phyloP scores from a whole-genome alignment of 2,888 invertebrate species.

The Timema cristinae region DNA sequence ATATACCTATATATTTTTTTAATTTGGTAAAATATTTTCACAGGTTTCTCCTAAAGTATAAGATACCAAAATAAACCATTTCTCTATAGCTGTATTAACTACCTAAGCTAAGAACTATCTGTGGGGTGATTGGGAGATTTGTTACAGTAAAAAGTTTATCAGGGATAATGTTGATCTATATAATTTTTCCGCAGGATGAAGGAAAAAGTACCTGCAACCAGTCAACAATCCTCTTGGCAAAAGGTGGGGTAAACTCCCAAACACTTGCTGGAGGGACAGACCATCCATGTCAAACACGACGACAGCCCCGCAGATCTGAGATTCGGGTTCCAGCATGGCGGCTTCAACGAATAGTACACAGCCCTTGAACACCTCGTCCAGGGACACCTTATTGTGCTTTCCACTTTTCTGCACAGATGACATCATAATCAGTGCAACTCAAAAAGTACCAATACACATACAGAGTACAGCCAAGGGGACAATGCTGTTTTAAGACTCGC shows the following conservation, averaged over 20 bases:
- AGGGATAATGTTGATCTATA: not conserved
- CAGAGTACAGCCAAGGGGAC: no score
- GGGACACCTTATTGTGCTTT: constrained; percentile 70
- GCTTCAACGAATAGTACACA: constrained; percentile 76
- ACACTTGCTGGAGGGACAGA: constrained; percentile 71
- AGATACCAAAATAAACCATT: not conserved
- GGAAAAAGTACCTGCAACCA: constrained; percentile 64
- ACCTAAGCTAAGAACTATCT: not conserved
- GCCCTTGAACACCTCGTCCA: constrained; percentile 81
- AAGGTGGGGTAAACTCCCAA: constrained; percentile 82
- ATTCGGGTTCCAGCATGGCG: constrained; percentile 74
- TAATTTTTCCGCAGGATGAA: constrained; percentile 7
- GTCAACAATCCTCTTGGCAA: constrained; percentile 79
- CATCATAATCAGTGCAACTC: no score
- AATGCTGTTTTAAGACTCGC: no score
- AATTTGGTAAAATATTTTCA: no score
- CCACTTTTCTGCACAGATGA: constrained; percentile 63
- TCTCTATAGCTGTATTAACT: not conserved
- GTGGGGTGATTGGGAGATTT: not conserved
- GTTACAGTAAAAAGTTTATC: not conserved
- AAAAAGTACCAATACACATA: no score
- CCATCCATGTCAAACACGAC: constrained; percentile 86
- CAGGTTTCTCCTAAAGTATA: no score
- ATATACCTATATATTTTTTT: no score
- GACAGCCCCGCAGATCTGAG: constrained; percentile 65